phyloP scores from a whole-genome alignment of 2,113 vertebrate genomes.

The Xyrauchen texanus region DNA sequence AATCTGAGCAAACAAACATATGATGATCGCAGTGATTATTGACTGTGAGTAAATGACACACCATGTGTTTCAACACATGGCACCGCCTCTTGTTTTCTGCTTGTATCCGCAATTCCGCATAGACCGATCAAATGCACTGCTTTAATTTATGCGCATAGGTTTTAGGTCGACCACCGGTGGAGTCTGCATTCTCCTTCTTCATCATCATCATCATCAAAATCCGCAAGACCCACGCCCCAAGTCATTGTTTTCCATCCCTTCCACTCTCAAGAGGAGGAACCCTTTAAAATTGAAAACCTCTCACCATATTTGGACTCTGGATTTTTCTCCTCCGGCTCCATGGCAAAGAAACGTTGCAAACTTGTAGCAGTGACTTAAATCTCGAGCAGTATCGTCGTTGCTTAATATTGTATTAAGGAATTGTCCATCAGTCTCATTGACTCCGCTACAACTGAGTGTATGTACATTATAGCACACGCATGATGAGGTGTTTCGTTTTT shows the following conservation, averaged over 20 bases:
- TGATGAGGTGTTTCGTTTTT: background rate
- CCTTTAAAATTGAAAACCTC: conserved; percentile 1
- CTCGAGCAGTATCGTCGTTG: background rate
- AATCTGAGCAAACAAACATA: too few species aligned
- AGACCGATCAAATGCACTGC: background rate
- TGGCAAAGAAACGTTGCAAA: background rate
- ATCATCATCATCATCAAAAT: too few species aligned
- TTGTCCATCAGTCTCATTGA: background rate
- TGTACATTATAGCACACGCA: conserved; percentile 7
- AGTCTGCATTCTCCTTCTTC: background rate
- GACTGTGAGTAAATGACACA: too few species aligned
- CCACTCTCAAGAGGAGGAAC: conserved; percentile 4
- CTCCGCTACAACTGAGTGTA: background rate
- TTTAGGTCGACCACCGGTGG: background rate
- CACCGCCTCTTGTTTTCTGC: background rate
- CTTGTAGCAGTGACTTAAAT: conserved; percentile 15
- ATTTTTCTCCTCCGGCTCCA: conserved; percentile 41
- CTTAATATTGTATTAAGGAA: conserved; percentile 21
- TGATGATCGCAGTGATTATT: conserved; percentile 11
- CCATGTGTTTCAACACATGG: conserved; percentile 19
- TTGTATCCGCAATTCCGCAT: too few species aligned
- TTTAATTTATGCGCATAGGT: background rate
- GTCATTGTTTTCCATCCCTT: conserved; percentile 6
- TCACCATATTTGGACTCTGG: conserved; percentile 34
- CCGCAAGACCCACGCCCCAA: conserved; percentile 33